Evolutionary conservation across 1,140 invertebrate genomes (phyloP).

Genomic region (Cyclargus thomasi): DNA sequence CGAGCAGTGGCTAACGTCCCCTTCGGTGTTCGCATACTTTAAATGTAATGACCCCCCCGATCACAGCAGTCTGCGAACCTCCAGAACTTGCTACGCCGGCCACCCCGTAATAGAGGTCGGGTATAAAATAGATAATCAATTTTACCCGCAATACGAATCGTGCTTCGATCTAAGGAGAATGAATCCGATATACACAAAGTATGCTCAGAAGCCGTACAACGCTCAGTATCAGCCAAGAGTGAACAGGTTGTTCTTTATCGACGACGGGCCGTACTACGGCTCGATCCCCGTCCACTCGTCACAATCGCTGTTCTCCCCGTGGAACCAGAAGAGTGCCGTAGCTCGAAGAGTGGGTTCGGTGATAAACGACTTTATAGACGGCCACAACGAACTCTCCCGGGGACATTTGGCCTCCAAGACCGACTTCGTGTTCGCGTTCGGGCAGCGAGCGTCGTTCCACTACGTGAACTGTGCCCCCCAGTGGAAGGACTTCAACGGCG

Average conservation of each 20-base stretch:
- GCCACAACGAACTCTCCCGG: constrained; percentile 68
- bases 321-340: constrained; percentile 44
- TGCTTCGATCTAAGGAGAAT: constrained; percentile 49
- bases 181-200: constrained; percentile 54
- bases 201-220: constrained; percentile 62
- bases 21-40: constrained; percentile 44
- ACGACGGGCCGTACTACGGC: constrained; percentile 43
- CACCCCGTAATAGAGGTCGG: constrained; percentile 55
- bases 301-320: constrained; percentile 41
- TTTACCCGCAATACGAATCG: constrained; percentile 54
- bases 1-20: constrained; percentile 42
- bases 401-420: constrained; percentile 82
- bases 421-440: constrained; percentile 79
- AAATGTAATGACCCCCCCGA: constrained; percentile 39
- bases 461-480: constrained; percentile 81
- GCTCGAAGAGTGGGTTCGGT: constrained; percentile 41
- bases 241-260: constrained; percentile 49
- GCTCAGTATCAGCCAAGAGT: constrained; percentile 53
- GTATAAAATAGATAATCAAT: constrained; percentile 44
- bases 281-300: constrained; percentile 37
- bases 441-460: constrained; percentile 80
- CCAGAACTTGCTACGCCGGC: constrained; percentile 49
- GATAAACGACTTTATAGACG: constrained; percentile 43
- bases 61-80: constrained; percentile 41
- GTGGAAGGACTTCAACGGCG: constrained; percentile 80